These are phyloP conservation scores for Magallana angulata DNA, from an alignment of 1,140 invertebrate genomes.

Conservation along the genomic window DNA sequence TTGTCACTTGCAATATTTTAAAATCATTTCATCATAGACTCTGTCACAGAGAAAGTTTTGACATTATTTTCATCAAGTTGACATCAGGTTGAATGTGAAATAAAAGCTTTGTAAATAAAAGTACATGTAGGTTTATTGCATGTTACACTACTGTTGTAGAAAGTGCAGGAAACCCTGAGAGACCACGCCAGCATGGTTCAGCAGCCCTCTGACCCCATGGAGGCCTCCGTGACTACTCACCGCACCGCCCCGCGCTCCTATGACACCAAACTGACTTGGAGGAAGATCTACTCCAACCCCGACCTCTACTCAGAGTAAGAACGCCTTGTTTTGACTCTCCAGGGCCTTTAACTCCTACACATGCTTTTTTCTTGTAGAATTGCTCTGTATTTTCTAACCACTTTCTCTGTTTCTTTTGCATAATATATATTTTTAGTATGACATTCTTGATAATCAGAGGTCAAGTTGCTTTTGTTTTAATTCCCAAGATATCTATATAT, in stretches of 20 bases:
- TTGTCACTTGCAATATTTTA: no score
- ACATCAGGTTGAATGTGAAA: no score
- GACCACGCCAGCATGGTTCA: conserved; percentile 74
- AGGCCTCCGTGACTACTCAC: conserved; percentile 70
- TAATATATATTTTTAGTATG: not conserved
- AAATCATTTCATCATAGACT: no score
- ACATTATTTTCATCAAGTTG: no score
- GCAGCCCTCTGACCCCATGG: conserved; percentile 64
- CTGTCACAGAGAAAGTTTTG: no score
- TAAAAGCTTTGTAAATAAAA: no score
- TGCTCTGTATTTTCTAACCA: not conserved
- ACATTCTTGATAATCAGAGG: not conserved
- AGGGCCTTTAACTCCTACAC: no score
- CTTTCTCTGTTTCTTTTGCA: not conserved
- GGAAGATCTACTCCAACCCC: conserved; percentile 76
- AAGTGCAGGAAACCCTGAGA: conserved; percentile 76
- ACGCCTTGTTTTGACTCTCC: not conserved
- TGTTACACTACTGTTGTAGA: conserved; percentile 62
- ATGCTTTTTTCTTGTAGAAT: not conserved
- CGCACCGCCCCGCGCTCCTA: conserved; percentile 61
- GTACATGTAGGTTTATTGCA: not conserved
- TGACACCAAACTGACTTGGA: conserved; percentile 73
- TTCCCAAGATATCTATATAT: no score
- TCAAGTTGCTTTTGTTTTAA: no score
- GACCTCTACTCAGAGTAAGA: conserved; percentile 72